Percentiles rank a stretch among this genome's conserved stretches.
These are phyloP conservation scores for Diorhabda sublineata DNA, from an alignment of 1,140 invertebrate genomes.

Conservation along the genomic window DNA sequence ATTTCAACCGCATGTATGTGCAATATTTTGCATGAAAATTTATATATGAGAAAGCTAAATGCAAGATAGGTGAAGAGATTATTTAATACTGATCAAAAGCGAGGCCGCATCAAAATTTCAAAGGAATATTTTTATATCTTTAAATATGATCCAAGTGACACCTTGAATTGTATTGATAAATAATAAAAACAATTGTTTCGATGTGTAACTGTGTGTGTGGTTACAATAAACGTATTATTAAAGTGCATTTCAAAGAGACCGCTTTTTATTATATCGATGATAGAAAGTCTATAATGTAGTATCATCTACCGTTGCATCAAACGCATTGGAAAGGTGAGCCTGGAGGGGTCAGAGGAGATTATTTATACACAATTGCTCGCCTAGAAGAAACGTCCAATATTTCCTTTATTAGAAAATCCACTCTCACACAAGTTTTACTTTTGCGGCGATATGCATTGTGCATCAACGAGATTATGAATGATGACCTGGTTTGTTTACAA, in stretches of 20 bases:
- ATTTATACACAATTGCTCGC: neutral
- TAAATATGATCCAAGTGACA: no score
- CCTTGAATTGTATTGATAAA: no score
- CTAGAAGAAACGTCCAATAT: neutral
- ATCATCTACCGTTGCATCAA: neutral
- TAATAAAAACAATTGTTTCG: no score
- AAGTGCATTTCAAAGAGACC: neutral
- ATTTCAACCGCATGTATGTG: no score
- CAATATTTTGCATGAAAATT: no score
- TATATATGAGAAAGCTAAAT: no score
- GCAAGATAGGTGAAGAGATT: no score
- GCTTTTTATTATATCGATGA: neutral
- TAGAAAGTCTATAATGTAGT: constrained; percentile 2
- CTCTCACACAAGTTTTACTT: neutral
- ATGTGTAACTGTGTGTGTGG: no score
- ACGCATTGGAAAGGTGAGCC: neutral
- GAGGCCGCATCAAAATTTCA: no score
- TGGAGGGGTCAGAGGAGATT: neutral
- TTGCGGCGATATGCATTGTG: neutral
- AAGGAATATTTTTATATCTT: no score
- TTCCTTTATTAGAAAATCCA: neutral
- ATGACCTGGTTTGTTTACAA: neutral
- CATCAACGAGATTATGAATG: neutral
- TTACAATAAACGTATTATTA: neutral
- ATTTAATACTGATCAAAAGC: no score